Conservation (phyloP, 2,797 vertebrate genomes). For the Mustela erminea region DNA sequence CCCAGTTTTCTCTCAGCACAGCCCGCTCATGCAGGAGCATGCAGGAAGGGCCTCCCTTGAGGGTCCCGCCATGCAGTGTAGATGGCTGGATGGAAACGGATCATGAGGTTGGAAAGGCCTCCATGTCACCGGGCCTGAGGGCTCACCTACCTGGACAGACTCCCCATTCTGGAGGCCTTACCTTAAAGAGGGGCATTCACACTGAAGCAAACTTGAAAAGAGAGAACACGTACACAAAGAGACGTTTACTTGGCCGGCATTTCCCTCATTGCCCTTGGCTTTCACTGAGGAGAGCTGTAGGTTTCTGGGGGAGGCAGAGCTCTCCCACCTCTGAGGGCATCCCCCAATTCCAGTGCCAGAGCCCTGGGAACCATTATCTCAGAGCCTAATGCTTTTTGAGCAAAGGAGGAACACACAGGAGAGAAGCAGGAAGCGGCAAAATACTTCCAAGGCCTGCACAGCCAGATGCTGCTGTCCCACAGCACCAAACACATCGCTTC, state of each 20-base stretch:
- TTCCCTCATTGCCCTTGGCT: conserved; percentile 83
- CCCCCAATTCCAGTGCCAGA: background rate
- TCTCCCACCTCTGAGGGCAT: conserved; percentile 73
- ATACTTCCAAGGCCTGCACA: background rate
- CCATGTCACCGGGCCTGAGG: conserved; percentile 88
- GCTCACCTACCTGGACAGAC: conserved; percentile 90
- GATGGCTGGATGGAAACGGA: conserved; percentile 89
- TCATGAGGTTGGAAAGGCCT: conserved; percentile 88
- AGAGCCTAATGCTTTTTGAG: background rate
- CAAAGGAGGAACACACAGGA: background rate
- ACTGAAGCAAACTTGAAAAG: conserved; percentile 93
- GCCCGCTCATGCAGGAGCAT: conserved; percentile 89
- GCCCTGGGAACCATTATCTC: background rate
- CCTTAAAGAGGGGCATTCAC: conserved; percentile 92
- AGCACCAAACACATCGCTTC: background rate
- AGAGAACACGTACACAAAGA: conserved; percentile 91
- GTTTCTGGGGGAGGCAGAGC: conserved; percentile 78
- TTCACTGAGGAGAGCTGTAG: conserved; percentile 81
- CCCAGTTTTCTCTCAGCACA: conserved; percentile 86
- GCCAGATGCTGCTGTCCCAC: background rate
- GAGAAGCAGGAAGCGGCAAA: background rate
- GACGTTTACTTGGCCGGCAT: conserved; percentile 89
- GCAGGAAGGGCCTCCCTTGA: conserved; percentile 86
- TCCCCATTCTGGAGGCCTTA: conserved; percentile 90
- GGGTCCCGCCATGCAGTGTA: conserved; percentile 89